Evolutionary conservation across 2,113 vertebrate species (phyloP).

Genomic region (Pithys albifrons): DNA sequence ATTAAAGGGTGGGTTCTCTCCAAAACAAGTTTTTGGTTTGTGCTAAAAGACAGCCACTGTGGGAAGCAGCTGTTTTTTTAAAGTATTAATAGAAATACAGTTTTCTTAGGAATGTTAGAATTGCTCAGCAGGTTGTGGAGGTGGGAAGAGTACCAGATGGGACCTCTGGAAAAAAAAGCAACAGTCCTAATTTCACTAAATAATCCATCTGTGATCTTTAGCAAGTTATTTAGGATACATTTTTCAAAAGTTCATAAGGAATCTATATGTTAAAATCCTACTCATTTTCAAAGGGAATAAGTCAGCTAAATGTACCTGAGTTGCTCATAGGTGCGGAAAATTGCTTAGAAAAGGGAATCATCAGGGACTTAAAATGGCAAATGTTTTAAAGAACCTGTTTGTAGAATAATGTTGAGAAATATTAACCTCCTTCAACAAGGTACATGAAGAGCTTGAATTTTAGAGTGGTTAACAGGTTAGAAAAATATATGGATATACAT

Average conservation of each 20-base stretch:
- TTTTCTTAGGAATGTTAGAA: neutral
- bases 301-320: neutral
- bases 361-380: neutral
- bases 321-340: neutral
- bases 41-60: neutral
- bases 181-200: neutral
- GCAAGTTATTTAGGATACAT: neutral
- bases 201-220: neutral
- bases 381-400: neutral
- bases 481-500: neutral
- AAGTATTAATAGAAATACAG: neutral
- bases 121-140: neutral
- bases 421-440: neutral
- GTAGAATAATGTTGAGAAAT: neutral
- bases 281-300: neutral
- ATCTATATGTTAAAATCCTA: neutral
- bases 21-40: neutral
- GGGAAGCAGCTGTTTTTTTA: neutral
- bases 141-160: neutral
- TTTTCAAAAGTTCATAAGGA: neutral
- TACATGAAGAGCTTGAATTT: neutral
- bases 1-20: neutral
- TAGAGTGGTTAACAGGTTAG: neutral
- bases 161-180: neutral
- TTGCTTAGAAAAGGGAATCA: neutral